Evolutionary conservation across 2,797 vertebrate species (phyloP), one percentile per base, ranked within the genome.

Genomic region (Dendrocincla fuliginosa): DNA sequence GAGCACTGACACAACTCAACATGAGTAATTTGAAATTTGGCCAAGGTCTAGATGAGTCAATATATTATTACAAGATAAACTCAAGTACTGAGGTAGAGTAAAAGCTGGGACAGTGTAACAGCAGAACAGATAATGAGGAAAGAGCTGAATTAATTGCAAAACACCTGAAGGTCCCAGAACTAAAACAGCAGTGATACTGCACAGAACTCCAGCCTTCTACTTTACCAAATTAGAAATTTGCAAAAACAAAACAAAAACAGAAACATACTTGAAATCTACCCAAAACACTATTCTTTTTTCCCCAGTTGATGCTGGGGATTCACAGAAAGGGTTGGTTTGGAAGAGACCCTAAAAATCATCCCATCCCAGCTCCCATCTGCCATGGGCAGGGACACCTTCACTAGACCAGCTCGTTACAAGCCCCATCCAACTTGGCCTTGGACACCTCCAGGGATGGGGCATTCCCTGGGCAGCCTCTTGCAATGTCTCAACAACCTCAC

Each of bases 401-500:
- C 42, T 2, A 4, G 2, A 14, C n/a, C 64, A 57, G 24, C 14
- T 3, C 15, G 1, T 7, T 70, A 57, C 28, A 30, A 52, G 27
- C 0, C 13, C 42, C 1, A 1, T 50, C 28, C n/a, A 70, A 0
- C 19, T n/a, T 50, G 19, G 16, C 5, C 25, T n/a, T 17, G 35
- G 5, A 16, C 0, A 37, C 4, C 63, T 13, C 16, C 79, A 63
- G n/a, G 35, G 24, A 11, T 33, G 56, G 23, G 0, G 5, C 42
- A 63, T 63, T 25, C 35, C 18, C 35, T 55, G 47, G 15, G 24
- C 1, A 75, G 0, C 4, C 3, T 63, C 5, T 69, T 20, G 32
- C 32, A 56, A 41, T 3, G 9, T 25, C 37, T 77, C 28, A 7
- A 0, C 35, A 18, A 1, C 5, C 5, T 6, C 57, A 30, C 4